These are phyloP conservation scores for Fragum fragum DNA, from an alignment of 2,888 invertebrate genomes.

Conservation along the genomic window DNA sequence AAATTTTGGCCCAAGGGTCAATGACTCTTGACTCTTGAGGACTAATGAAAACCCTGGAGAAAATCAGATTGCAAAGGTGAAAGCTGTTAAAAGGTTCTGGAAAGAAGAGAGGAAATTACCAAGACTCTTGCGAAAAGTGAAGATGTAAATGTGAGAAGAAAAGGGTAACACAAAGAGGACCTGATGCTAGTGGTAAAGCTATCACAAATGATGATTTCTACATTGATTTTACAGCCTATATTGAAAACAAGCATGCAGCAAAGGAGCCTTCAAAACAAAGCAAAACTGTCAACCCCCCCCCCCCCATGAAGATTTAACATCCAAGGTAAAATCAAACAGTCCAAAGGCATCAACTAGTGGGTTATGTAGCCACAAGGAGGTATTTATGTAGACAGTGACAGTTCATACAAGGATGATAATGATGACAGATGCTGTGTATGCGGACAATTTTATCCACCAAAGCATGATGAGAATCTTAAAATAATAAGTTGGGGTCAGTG, in stretches of 20 bases:
- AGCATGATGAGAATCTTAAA: not conserved
- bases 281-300: no score
- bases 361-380: not conserved
- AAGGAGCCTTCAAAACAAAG: constrained; percentile 14
- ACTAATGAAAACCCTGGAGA: constrained; percentile 16
- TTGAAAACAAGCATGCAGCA: not conserved
- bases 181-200: constrained; percentile 19
- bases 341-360: constrained; percentile 33
- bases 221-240: not conserved
- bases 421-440: constrained; percentile 32
- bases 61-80: constrained; percentile 22
- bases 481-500: constrained; percentile 27
- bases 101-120: constrained; percentile 3
- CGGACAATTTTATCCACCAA: constrained; percentile 20
- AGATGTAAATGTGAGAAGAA: not conserved
- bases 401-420: not conserved
- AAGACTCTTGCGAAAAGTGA: not conserved
- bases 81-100: constrained; percentile 22
- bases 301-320: no score
- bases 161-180: not conserved
- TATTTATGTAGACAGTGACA: not conserved
- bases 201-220: constrained; percentile 25
- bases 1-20: no score
- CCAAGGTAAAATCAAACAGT: not conserved
- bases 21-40: no score